A percentile compares a stretch with the other conserved stretches of the same genome.
Conservation (phyloP, 2,113 vertebrate genomes). For the Eretmochelys imbricata region DNA sequence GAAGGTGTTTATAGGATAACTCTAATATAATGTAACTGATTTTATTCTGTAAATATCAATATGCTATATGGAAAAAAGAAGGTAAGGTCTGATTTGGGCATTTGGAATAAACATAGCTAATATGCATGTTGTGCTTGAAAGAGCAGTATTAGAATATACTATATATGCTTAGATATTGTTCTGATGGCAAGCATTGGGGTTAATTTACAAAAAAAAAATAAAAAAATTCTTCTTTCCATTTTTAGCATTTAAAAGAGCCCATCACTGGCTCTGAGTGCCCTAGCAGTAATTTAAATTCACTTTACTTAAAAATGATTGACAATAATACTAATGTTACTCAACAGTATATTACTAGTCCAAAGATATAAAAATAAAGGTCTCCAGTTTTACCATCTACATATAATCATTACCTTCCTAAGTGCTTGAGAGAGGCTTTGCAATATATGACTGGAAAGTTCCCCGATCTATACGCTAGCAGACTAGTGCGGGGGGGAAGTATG, state of each 20-base stretch:
- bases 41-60: background rate
- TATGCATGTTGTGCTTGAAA: background rate
- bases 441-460: background rate
- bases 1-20: background rate
- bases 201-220: background rate
- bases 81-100: background rate
- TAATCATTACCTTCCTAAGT: background rate
- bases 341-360: background rate
- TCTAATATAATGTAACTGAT: background rate
- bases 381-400: background rate
- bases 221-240: background rate
- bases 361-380: rapidly evolving
- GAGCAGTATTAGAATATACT: background rate
- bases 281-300: background rate
- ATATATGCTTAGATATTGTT: background rate
- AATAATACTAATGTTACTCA: background rate
- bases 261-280: background rate
- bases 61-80: background rate
- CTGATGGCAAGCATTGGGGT: background rate
- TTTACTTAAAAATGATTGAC: background rate
- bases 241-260: background rate
- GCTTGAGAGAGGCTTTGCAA: background rate
- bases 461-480: background rate
- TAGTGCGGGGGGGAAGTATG: too few relatives aligned
- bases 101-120: background rate